Evolutionary conservation across 2,888 invertebrate species (phyloP).

Genomic region (Aphodius sticticus): DNA sequence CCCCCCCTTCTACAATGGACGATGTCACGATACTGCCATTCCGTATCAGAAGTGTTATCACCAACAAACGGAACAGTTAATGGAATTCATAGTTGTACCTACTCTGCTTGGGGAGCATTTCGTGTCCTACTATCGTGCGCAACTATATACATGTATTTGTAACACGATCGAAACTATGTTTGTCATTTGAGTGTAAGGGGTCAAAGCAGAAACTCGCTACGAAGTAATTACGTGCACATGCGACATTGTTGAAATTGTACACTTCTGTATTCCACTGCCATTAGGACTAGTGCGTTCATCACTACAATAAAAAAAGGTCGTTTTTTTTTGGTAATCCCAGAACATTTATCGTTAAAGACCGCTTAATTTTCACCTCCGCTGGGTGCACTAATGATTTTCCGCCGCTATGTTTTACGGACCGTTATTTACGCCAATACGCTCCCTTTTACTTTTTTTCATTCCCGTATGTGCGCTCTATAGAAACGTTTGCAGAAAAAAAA

Average conservation of each 20-base stretch:
- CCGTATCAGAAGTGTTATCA: neutral
- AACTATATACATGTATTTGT: no score
- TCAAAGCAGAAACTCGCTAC: no score
- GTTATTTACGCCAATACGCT: neutral
- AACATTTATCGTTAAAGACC: conserved; percentile 44
- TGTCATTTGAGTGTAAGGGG: no score
- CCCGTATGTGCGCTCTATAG: conserved; percentile 38
- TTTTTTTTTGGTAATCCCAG: conserved; percentile 12
- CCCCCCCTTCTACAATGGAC: neutral
- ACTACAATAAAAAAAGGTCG: no score
- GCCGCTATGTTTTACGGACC: conserved; percentile 41
- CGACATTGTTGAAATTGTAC: no score
- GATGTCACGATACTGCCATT: neutral
- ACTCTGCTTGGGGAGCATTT: no score
- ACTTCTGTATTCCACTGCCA: no score
- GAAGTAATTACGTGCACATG: no score
- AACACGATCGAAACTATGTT: no score
- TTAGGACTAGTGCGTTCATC: no score
- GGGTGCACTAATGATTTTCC: conserved; percentile 52
- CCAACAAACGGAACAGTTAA: neutral
- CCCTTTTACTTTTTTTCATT: conserved; percentile 36
- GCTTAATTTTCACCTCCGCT: conserved; percentile 53
- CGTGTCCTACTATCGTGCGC: no score
- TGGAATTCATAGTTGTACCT: neutral
- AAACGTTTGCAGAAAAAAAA: conserved; percentile 29